phyloP scores from a whole-genome alignment of 1,140 invertebrate genomes.

The Hycleus cichorii region DNA sequence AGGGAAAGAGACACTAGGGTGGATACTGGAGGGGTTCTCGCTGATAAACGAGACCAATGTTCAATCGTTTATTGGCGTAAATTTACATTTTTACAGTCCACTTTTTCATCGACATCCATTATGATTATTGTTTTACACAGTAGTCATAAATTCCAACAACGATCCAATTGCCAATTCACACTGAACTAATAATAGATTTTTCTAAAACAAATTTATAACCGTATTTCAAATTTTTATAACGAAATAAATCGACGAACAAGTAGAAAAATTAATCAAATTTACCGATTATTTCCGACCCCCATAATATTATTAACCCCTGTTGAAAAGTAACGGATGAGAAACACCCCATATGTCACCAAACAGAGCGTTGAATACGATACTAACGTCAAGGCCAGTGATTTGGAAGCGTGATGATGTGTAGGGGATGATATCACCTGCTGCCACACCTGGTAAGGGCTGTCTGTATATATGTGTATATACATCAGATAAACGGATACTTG shows the following conservation, averaged over 20 bases:
- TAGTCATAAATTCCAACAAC: not conserved
- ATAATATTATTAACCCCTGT: too few relatives aligned
- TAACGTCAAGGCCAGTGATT: constrained; percentile 1
- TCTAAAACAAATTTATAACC: too few relatives aligned
- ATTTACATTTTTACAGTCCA: constrained; percentile 12
- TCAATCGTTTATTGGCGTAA: constrained; percentile 8
- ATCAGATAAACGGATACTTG: constrained; percentile 13
- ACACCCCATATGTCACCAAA: too few relatives aligned
- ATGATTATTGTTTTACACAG: not conserved
- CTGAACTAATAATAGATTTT: not conserved
- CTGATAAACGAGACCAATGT: constrained; percentile 1
- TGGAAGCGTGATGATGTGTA: not conserved
- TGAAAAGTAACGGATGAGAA: too few relatives aligned
- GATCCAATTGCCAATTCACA: not conserved
- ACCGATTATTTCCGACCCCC: too few relatives aligned
- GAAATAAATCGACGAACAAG: too few relatives aligned
- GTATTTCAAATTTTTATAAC: too few relatives aligned
- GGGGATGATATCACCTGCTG: constrained; percentile 5
- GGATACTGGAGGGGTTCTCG: not conserved
- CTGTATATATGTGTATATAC: not conserved
- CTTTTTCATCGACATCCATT: not conserved
- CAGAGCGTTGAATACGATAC: too few relatives aligned
- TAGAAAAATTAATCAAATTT: too few relatives aligned
- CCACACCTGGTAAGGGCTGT: constrained; percentile 7
- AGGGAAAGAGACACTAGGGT: not conserved